Evolutionary conservation across 2,888 invertebrate genomes (phyloP).

Genomic region (Hoplodrina ambigua): DNA sequence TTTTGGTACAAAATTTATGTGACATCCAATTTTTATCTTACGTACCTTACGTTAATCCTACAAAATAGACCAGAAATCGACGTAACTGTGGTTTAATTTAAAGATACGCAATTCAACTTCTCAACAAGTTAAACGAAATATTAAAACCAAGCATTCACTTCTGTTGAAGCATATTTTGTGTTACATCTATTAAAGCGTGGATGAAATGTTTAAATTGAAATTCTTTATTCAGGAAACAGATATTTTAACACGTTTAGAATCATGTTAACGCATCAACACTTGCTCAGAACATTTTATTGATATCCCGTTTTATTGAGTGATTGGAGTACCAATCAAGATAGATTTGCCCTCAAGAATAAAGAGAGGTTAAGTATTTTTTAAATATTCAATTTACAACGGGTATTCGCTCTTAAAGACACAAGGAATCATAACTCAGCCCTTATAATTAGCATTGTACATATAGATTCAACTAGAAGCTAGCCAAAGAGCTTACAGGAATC

Average conservation of each 20-base stretch:
- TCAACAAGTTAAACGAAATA: conserved; percentile 9
- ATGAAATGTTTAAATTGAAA: conserved; percentile 43
- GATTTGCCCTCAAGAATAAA: not conserved
- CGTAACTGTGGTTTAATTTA: not conserved
- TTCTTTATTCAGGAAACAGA: conserved; percentile 11
- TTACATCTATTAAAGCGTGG: conserved; percentile 68
- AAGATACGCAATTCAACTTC: conserved; percentile 13
- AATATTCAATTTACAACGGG: not conserved
- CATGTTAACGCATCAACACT: conserved; percentile 45
- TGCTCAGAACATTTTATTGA: conserved; percentile 21
- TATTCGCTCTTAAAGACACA: conserved; percentile 25
- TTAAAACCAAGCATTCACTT: conserved; percentile 22
- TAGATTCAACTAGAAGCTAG: conserved; percentile 9
- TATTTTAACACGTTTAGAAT: conserved; percentile 36
- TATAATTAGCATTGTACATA: conserved; percentile 24
- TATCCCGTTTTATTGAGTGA: conserved; percentile 5
- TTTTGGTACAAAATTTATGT: no score
- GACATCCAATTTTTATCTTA: no score
- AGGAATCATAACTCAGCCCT: conserved; percentile 11
- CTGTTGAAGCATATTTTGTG: conserved; percentile 75
- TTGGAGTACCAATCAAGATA: not conserved
- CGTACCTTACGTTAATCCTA: not conserved
- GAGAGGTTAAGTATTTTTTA: not conserved
- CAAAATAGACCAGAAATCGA: not conserved
- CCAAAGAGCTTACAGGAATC: conserved; percentile 13